phyloP scores from a whole-genome alignment of 2,888 invertebrate species.

The Brachypterus glaber region DNA sequence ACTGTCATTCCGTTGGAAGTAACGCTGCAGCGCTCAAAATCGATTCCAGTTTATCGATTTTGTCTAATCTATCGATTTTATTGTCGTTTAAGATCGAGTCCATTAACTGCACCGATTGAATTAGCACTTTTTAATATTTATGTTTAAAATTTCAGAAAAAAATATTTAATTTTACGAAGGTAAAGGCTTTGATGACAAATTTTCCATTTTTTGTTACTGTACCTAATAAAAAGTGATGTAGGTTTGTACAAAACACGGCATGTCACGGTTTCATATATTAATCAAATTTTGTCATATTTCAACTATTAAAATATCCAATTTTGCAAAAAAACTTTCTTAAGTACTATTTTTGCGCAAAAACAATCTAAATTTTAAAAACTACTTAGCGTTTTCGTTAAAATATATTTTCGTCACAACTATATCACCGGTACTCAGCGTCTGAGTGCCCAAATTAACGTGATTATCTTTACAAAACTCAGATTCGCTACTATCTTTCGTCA shows the following conservation, averaged over 20 bases:
- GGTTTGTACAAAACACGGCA: too few species aligned
- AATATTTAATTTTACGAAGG: background rate
- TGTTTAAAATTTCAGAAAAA: background rate
- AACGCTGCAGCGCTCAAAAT: constrained; percentile 72
- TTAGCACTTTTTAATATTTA: constrained; percentile 39
- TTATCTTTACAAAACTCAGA: constrained; percentile 41
- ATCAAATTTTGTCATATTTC: too few species aligned
- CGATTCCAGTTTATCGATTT: constrained; percentile 78
- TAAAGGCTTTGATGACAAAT: background rate
- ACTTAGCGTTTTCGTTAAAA: constrained; percentile 35
- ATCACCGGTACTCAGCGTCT: constrained; percentile 85
- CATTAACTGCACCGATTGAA: constrained; percentile 84
- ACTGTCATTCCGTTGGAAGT: constrained; percentile 41
- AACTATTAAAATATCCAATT: too few species aligned
- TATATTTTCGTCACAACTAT: constrained; percentile 82
- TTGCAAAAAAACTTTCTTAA: too few species aligned
- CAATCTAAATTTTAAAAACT: too few species aligned
- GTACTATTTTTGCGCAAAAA: too few species aligned
- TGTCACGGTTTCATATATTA: too few species aligned
- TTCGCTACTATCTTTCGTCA: constrained; percentile 30
- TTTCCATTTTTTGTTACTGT: background rate
- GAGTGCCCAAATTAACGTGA: constrained; percentile 56
- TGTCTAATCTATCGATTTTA: constrained; percentile 74
- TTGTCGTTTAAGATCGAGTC: constrained; percentile 75
- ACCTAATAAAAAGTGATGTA: background rate